phyloP scores from a whole-genome alignment of 1,140 invertebrate species.

The Leptinotarsa texana region DNA sequence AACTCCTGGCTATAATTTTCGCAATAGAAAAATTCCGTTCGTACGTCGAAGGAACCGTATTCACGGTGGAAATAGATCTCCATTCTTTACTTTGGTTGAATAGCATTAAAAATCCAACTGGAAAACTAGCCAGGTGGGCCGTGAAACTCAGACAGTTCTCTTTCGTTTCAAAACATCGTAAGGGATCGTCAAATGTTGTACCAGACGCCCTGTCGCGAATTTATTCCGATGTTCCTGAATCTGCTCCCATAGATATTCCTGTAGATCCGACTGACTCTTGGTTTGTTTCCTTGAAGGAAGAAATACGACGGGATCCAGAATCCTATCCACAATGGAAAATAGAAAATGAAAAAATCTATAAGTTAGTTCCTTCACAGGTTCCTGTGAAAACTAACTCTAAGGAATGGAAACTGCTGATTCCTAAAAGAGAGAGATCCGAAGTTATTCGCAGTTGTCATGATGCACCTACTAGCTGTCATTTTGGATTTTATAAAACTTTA shows the following conservation, averaged over 20 bases:
- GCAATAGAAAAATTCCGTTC: constrained; percentile 54
- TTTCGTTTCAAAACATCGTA: background rate
- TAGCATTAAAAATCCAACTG: constrained; percentile 31
- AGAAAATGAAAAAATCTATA: background rate
- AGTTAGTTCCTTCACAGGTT: background rate
- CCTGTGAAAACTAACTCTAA: background rate
- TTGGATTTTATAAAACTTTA: constrained; percentile 26
- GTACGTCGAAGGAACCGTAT: constrained; percentile 55
- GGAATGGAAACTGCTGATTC: constrained; percentile 40
- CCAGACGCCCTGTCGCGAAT: background rate
- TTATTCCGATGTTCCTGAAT: too few relatives aligned
- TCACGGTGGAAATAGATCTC: constrained; percentile 55
- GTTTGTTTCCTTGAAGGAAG: background rate
- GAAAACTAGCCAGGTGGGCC: constrained; percentile 36
- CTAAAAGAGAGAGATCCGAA: constrained; percentile 24
- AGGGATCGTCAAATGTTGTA: too few relatives aligned
- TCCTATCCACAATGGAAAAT: background rate
- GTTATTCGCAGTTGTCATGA: constrained; percentile 29
- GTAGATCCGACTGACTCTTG: background rate
- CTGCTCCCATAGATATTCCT: too few relatives aligned
- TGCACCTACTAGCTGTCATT: constrained; percentile 6
- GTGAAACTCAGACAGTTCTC: constrained; percentile 17
- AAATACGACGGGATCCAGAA: too few relatives aligned
- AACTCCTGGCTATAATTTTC: constrained; percentile 57
- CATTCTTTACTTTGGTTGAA: constrained; percentile 26